Conservation (phyloP, 2,113 vertebrate species). For the Orcinus orca region DNA sequence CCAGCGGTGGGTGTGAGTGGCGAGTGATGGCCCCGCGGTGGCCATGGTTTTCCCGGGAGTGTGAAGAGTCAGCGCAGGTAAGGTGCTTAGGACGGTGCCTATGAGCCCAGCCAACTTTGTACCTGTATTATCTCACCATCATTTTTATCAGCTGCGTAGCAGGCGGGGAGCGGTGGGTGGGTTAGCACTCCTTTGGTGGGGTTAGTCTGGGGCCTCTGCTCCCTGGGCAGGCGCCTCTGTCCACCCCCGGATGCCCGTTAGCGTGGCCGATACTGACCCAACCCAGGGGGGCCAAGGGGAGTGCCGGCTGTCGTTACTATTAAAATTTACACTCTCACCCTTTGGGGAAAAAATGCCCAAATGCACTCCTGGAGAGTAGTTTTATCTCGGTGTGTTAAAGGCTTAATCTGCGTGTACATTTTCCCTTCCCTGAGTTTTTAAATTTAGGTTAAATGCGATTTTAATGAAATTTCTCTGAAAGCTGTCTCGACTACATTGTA, state of each 20-base stretch:
- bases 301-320: accelerated
- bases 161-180: accelerated
- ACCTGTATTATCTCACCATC: accelerated
- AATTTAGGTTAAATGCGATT: conserved; percentile 53
- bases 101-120: neutral
- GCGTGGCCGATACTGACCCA: accelerated
- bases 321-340: accelerated
- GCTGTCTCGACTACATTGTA: neutral
- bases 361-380: accelerated
- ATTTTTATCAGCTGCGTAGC: neutral
- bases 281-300: accelerated
- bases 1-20: neutral
- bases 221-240: neutral
- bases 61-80: neutral
- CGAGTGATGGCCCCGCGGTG: neutral
- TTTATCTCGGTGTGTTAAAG: neutral
- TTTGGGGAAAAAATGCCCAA: neutral
- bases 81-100: accelerated
- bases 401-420: neutral
- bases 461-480: conserved; percentile 53
- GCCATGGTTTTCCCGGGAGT: too few relatives aligned
- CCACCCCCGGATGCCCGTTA: neutral
- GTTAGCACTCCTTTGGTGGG: accelerated
- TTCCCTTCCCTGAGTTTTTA: neutral
- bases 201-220: neutral